These are phyloP conservation scores for Porites lobata DNA, from an alignment of 92 coral and sea anemone genomes.

Conservation along the genomic window DNA sequence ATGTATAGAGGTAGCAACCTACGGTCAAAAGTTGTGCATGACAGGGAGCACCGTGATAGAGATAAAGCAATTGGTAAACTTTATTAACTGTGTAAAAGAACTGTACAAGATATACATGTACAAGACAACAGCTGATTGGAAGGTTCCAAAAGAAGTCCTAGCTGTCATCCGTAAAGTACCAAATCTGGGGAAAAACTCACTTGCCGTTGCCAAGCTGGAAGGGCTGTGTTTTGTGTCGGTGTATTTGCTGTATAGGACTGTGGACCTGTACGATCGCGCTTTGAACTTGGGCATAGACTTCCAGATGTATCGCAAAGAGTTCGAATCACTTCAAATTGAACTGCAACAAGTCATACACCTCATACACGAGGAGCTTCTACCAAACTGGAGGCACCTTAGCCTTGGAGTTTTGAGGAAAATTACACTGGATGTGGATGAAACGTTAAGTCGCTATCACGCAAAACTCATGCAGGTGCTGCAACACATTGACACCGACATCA, in stretches of 20 bases:
- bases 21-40: not conserved
- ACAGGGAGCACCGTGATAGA: not conserved
- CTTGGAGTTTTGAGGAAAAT: not conserved
- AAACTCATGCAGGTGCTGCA: not conserved
- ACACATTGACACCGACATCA: not conserved
- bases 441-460: constrained; percentile 13
- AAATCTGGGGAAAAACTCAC: not conserved
- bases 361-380: constrained; percentile 13
- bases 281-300: constrained; percentile 12
- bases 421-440: not conserved
- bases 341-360: not conserved
- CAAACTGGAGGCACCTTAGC: not conserved
- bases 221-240: not conserved
- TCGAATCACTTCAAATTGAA: constrained; percentile 15
- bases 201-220: not conserved
- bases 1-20: not conserved
- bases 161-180: constrained; percentile 14
- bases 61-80: not conserved
- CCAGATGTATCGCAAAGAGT: constrained; percentile 23
- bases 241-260: not conserved
- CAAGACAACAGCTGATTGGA: not conserved
- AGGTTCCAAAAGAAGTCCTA: constrained; percentile 6
- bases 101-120: constrained; percentile 26
- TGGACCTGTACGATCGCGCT: constrained; percentile 19
- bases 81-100: constrained; percentile 14